Base-by-base conservation (phyloP, 2,888 invertebrate genomes). In the Autographa pulchrina region DNA sequence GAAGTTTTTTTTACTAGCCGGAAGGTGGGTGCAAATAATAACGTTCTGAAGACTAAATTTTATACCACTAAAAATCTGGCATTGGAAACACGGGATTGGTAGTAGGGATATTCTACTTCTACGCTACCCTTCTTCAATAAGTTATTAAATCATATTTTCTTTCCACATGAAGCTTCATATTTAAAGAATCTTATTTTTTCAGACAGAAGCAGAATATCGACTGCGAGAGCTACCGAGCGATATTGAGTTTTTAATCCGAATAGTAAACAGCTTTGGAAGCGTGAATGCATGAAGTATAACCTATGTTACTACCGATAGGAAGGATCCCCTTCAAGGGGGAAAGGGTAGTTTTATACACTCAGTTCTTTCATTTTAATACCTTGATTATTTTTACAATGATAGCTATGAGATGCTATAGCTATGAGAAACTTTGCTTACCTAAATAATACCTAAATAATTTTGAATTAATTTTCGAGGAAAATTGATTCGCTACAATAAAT, bases 211-310 rank as follows among this genome's bases (percentile, higher is more conserved):
- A 48, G 48, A 48, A 16, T 48, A 48, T 48, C 14, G 48, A n/a
- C 48, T 48, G n/a, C 6, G 48, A 48, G 8, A 48, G 48, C 48
- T 48, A 48, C 48, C 48, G 7, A 7, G n/a, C 48, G 48, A 48
- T 48, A 48, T 48, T 48, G 48, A 48, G 48, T 48, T 48, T 48
- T 48, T 48, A 48, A 48, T 48, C 48, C 48, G 48, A 48, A n/a
- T n/a, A 48, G 48, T 48, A 48, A 48, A 48, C 48, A 48, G 48
- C 48, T 48, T n/a, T n/a, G 48, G 48, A n/a, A 48, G 48, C 48
- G 48, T 48, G 48, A 48, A 48, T 48, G 48, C 48, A 48, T 48
- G 48, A 48, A 48, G 48, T 48, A 48, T 48, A 48, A 48, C n/a
- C 48, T 48, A 48, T 48, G 48, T 16, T 48, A 48, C 48, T n/a